Evolutionary conservation across 2,888 invertebrate genomes (phyloP), one percentile per base, ranked within the genome.

Genomic region (Gastrophysa polygoni): DNA sequence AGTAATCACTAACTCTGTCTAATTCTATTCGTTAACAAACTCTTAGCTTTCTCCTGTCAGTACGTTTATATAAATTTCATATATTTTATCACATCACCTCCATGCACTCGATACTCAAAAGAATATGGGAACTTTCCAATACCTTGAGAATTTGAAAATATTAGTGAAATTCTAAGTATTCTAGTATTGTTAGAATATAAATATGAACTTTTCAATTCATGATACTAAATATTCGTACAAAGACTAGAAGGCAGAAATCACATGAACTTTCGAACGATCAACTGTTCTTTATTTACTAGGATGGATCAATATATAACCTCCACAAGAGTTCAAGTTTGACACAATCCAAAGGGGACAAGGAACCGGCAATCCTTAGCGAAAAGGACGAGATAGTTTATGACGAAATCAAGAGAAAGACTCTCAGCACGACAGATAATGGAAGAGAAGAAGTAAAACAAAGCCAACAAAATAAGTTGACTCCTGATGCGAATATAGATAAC

Each of bases 361-460:
- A 72, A 18, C 65, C 61, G 14, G 51, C 71, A 7, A 70, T 74
- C 48, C 72, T 70, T 7, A 73, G 74, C 28, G 76, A 76, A 63
- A 75, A 71, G 24, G 76, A 76, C 54, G 76, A 76, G 67, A 71
- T 76, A n/a, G 71, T 73, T 29, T 75, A 73, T 54, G 73, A 72
- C 48, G 71, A 73, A 57, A 71, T 69, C 18, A 71, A 68, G 52
- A 63, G 32, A 43, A 65, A 60, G 44, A 44, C 50, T 1, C 10
- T 38, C 11, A 18, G 48, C 8, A 43, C 38, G 17, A 16, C 18
- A 24, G 43, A 10, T 1, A 55, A 59, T 2, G 48, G 43, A 48
- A 55, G 14, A 10, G 7, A 29, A 28, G 24, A 20, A 16, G 20
- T 3, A 1, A 52, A 20, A 38, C 18, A n/a, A 8, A 32, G 1